phyloP scores from a whole-genome alignment of 2,888 invertebrate genomes.

The Camponotus fellah region DNA sequence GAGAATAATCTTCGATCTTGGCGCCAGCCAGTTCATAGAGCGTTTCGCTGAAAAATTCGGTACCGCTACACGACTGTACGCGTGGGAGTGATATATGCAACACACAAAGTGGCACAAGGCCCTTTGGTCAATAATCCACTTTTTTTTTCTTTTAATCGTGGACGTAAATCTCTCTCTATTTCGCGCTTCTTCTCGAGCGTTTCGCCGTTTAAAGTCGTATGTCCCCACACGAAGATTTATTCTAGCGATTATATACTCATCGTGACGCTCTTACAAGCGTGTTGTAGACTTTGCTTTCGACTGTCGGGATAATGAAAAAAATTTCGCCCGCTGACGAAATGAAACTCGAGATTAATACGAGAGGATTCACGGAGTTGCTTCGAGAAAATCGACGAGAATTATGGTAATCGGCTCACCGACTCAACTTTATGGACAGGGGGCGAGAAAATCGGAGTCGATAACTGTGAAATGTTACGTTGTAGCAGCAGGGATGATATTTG shows the following conservation, averaged over 20 bases:
- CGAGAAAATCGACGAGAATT: constrained; percentile 18
- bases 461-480: constrained; percentile 10
- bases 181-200: not conserved
- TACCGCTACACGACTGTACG: not conserved
- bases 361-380: not conserved
- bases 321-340: not conserved
- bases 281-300: not conserved
- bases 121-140: constrained; percentile 55
- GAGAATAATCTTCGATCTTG: constrained; percentile 18
- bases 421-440: not conserved
- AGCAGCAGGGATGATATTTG: not conserved
- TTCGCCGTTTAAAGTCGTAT: not conserved
- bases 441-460: constrained; percentile 26
- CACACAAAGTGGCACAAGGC: constrained; percentile 72
- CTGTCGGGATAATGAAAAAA: constrained; percentile 27
- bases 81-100: constrained; percentile 71
- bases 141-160: constrained; percentile 26
- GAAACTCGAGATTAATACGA: constrained; percentile 16
- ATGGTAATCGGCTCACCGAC: constrained; percentile 16
- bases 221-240: constrained; percentile 33
- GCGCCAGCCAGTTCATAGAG: not conserved
- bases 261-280: not conserved
- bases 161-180: constrained; percentile 34
- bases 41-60: constrained; percentile 25
- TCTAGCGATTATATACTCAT: constrained; percentile 54